Evolutionary conservation across 1,140 invertebrate genomes (phyloP), one percentile per base, ranked within the genome.

Genomic region (Sycophila sp.): DNA sequence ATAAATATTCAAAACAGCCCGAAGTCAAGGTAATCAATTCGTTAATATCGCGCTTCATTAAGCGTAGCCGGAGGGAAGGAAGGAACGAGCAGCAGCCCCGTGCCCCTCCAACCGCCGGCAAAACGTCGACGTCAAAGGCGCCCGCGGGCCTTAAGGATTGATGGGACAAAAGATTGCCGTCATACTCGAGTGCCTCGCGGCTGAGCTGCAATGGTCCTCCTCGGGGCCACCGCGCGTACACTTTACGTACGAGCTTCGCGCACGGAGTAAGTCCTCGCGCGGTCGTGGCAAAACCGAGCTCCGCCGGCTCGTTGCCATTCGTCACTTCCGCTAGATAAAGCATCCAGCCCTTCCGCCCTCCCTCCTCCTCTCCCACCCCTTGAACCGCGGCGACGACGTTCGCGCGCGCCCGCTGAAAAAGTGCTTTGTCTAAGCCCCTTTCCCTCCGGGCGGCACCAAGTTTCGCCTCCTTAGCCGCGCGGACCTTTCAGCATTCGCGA

Each of bases 251-350:
- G 40, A 45, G 10, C 8, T 17, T 3, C 36, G 26, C 4, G 11
- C 42, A 55, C 11, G 22, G 28, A 56, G 26, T 42, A 56, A 66
- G 51, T 66, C 47, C 5, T 19, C 17, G 13, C 2, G 28, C 26
- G 30, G 49, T 40, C 26, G 2, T 30, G 5, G 59, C 28, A 45
- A 45, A 34, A 28, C 40, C 38, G 26, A 47, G 38, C 26, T 24
- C 36, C 30, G 55, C 42, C 60, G 53, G 28, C 59, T 73, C 65
- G 62, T 75, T 72, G 77, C 77, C 76, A 80, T 82, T 80, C 78
- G 77, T 82, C 80, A 82, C 78, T 80, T 82, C 79, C 77, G 77
- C 77, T 77, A 80, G 76, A 82, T 82, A 82, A 77, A 80, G 69
- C 72, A 77, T 45, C 63, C 70, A 72, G 75, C 76, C 76, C 74